phyloP scores from a whole-genome alignment of 1,140 invertebrate genomes.

The Bursaphelenchus mucronatus region DNA sequence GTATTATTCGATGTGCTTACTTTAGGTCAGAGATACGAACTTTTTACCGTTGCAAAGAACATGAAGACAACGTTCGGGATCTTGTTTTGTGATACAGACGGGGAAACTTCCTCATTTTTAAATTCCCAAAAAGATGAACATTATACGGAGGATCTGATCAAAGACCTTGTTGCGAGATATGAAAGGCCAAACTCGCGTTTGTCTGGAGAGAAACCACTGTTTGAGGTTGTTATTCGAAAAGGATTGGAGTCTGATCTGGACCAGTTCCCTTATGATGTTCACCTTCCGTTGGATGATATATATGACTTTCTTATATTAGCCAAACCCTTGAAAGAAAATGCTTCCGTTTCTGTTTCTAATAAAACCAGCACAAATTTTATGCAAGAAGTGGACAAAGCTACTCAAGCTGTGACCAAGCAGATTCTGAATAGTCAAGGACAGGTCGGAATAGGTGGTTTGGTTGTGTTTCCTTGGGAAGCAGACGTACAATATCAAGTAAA shows the following conservation, averaged over 20 bases:
- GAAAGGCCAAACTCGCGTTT: slow-evolving; percentile 13
- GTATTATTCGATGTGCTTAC: neutral
- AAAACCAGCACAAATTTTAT: neutral
- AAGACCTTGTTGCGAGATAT: slow-evolving; percentile 8
- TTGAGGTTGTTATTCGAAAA: slow-evolving; percentile 10
- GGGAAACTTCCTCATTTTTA: neutral
- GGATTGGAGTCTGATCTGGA: neutral
- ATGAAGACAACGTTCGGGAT: slow-evolving; percentile 3
- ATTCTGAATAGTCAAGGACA: slow-evolving; percentile 1
- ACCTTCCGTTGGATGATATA: slow-evolving; percentile 11
- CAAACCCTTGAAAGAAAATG: neutral
- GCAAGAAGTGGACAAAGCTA: slow-evolving; percentile 9
- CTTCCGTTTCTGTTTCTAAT: neutral
- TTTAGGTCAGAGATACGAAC: slow-evolving; percentile 19
- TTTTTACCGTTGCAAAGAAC: slow-evolving; percentile 13
- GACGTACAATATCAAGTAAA: slow-evolving; percentile 8
- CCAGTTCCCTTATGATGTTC: neutral
- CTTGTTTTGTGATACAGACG: neutral
- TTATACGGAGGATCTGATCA: neutral
- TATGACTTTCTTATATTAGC: neutral
- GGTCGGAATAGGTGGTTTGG: slow-evolving; percentile 4
- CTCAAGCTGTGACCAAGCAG: slow-evolving; percentile 12
- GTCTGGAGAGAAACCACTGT: slow-evolving; percentile 9
- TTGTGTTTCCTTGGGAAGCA: neutral
- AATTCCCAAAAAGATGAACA: slow-evolving; percentile 6